Percentiles rank a stretch among this genome's conserved stretches.
Evolutionary conservation across 2,888 invertebrate species (phyloP).

Genomic region (Tenthredo mesomela): DNA sequence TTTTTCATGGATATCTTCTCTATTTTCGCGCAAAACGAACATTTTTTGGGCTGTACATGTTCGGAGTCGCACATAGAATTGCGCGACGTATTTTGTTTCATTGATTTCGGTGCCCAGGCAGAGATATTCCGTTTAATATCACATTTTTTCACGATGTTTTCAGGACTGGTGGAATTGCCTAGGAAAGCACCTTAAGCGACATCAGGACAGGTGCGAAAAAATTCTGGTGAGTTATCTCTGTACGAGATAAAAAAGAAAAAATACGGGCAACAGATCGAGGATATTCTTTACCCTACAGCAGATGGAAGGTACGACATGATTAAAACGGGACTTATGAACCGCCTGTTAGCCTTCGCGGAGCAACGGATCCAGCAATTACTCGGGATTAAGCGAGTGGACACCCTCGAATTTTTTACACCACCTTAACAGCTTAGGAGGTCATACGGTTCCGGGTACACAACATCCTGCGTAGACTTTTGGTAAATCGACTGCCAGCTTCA

Average conservation of each 20-base stretch:
- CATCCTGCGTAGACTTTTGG: neutral
- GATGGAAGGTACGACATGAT: neutral
- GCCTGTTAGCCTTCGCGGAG: neutral
- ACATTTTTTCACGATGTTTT: no score
- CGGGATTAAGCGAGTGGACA: neutral
- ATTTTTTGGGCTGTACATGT: no score
- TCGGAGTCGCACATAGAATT: no score
- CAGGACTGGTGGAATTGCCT: no score
- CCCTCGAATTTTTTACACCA: conserved; percentile 3
- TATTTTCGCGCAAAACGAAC: no score
- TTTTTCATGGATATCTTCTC: no score
- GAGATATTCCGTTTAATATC: no score
- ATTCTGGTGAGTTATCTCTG: neutral
- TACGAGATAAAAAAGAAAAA: neutral
- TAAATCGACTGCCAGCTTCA: neutral
- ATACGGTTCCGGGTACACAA: neutral
- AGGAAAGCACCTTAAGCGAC: no score
- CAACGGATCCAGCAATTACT: neutral
- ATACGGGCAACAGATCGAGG: neutral
- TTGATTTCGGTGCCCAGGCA: no score
- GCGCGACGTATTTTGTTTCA: no score
- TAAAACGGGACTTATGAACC: neutral
- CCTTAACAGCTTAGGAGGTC: neutral
- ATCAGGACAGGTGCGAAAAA: neutral
- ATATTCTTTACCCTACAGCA: neutral